Base-by-base conservation (phyloP, 1,140 invertebrate genomes). In the Drosophila malerkotliana region DNA sequence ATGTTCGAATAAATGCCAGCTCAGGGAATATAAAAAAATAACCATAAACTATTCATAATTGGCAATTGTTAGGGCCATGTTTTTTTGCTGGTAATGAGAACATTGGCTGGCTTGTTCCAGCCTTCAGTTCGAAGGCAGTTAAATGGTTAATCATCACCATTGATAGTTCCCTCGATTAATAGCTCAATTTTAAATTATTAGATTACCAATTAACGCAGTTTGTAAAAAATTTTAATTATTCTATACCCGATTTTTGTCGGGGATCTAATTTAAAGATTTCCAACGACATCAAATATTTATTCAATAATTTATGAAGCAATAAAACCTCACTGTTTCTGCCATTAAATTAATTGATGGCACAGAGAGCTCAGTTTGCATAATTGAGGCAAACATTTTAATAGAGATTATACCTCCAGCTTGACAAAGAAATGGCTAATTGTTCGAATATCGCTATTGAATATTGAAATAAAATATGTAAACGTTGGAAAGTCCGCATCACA, bases 251-350 rank as follows among this genome's bases (percentile, higher is more conserved):
- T 15, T 15, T 51, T 51, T n/a, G 24, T n/a, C 12, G 3, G 28
- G 12, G 32, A 21, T 21, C 34, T 60, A 24, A 9, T 53, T 39
- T n/a, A 39, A 7, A 4, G n/a, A 44, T 28, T 41, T 64, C 60
- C 45, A 47, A 53, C 44, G 41, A 69, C 44, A 37, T 56, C 59
- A 30, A 75, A 66, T 58, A 79, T 73, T 61, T 78, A 78, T 78
- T 78, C 77, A 82, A 83, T 83, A 75, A 78, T 82, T 78, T 64
- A 66, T 83, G 79, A 47, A 48, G 57, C 64, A 52, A 75, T 83
- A 67, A 82, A 82, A 82, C 14, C 59, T 49, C 63, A 74, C 61
- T 82, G 68, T 54, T 51, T 58, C 41, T 73, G 68, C 49, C 48
- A 54, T 78, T 73, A 63, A 78, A 71, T 83, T 78, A 75, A 82